A percentile compares a stretch with the other conserved stretches of the same genome.
Conservation (phyloP, 2,888 invertebrate genomes). For the Brachyopa scutellaris region DNA sequence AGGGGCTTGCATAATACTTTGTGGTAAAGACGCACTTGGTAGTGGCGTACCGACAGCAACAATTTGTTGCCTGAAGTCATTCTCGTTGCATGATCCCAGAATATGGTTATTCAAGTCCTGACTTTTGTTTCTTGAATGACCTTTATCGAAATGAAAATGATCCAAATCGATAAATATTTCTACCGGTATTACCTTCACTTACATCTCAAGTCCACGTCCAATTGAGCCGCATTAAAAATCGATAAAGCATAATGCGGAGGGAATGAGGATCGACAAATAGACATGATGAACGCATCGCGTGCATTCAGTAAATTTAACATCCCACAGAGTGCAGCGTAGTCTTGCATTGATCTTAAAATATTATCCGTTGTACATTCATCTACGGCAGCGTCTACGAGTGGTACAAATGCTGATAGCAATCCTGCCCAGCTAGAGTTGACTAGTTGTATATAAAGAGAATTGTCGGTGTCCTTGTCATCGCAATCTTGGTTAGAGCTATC, state of each 20-base stretch:
- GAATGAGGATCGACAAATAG: slow-evolving; percentile 97
- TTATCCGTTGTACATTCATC: slow-evolving; percentile 96
- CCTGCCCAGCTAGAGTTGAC: slow-evolving; percentile 98
- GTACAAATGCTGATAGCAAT: slow-evolving; percentile 93
- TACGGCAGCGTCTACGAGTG: slow-evolving; percentile 96
- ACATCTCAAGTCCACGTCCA: slow-evolving; percentile 82
- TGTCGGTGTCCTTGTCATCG: slow-evolving; percentile 66
- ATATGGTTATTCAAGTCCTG: slow-evolving; percentile 84
- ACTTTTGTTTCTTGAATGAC: slow-evolving; percentile 82
- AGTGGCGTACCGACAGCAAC: slow-evolving; percentile 98
- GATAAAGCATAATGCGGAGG: slow-evolving; percentile 97
- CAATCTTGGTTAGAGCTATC: slow-evolving; percentile 77
- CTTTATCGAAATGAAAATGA: slow-evolving; percentile 74
- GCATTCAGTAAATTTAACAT: slow-evolving; percentile 89
- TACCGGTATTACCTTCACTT: slow-evolving; percentile 33
- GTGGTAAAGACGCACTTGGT: slow-evolving; percentile 91
- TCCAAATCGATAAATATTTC: too few relatives aligned
- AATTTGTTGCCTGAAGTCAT: slow-evolving; percentile 94
- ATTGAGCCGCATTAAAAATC: slow-evolving; percentile 87
- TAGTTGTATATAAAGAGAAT: slow-evolving; percentile 86
- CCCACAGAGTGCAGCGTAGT: slow-evolving; percentile 94
- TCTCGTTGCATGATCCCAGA: slow-evolving; percentile 83
- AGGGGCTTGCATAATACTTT: slow-evolving; percentile 84
- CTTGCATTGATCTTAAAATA: slow-evolving; percentile 95
- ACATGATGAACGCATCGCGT: slow-evolving; percentile 96